Evolutionary conservation across 1,140 invertebrate genomes (phyloP).

Genomic region (Steinernema feltiae): DNA sequence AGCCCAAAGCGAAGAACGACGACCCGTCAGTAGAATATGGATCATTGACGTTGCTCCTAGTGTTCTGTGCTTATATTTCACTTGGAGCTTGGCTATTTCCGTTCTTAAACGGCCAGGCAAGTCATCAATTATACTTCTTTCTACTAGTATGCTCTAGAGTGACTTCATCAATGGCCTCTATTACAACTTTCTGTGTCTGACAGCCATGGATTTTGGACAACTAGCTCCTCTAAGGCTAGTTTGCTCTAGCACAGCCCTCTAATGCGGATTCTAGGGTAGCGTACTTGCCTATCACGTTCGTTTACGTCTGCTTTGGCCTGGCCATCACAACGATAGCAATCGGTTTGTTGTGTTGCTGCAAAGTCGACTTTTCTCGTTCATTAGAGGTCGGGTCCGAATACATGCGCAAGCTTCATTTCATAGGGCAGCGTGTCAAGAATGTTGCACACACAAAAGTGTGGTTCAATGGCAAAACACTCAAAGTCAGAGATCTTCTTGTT

Average conservation of each 20-base stretch:
- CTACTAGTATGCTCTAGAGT: conserved; percentile 34
- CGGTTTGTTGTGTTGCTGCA: conserved; percentile 3
- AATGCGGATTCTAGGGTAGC: conserved; percentile 26
- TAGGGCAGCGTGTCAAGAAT: conserved; percentile 47
- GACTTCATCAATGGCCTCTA: conserved; percentile 49
- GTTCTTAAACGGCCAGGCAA: conserved; percentile 44
- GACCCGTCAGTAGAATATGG: conserved; percentile 39
- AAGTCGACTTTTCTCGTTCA: not conserved
- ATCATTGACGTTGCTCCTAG: conserved; percentile 37
- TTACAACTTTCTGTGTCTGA: conserved; percentile 49
- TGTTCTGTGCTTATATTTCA: conserved; percentile 44
- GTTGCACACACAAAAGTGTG: conserved; percentile 47
- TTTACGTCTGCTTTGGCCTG: conserved; percentile 49
- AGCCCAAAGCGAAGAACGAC: conserved; percentile 35
- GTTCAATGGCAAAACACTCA: conserved; percentile 45
- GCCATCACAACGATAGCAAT: conserved; percentile 53
- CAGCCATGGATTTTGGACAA: conserved; percentile 49
- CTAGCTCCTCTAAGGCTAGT: conserved; percentile 41
- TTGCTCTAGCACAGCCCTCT: not conserved
- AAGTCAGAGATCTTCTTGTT: not conserved
- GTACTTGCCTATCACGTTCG: conserved; percentile 48
- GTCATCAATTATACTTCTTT: conserved; percentile 9
- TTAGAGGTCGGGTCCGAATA: conserved; percentile 45
- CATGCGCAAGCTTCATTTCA: conserved; percentile 40
- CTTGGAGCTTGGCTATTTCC: conserved; percentile 46